Percentiles rank a stretch among this genome's conserved stretches.
Evolutionary conservation across 2,888 invertebrate species (phyloP).

Genomic region (Mechanitis mazaeus): DNA sequence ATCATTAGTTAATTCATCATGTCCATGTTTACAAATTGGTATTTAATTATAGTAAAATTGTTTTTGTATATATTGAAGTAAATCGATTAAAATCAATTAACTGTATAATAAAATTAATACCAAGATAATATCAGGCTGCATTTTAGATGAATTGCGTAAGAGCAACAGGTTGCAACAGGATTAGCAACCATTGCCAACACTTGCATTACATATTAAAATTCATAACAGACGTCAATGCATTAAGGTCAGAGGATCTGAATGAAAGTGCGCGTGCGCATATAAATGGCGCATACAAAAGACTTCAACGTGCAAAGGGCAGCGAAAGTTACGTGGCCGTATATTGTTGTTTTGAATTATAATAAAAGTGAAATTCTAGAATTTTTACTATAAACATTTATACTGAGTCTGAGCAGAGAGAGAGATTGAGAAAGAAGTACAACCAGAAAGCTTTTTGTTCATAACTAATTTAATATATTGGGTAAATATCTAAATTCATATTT

Average conservation of each 20-base stretch:
- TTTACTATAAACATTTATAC: background rate
- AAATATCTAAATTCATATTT: too few species aligned
- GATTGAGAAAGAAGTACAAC: conserved; percentile 3
- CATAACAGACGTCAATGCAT: conserved; percentile 3
- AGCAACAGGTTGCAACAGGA: conserved; percentile 1
- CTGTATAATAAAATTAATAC: background rate
- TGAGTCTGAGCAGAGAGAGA: background rate
- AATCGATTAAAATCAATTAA: background rate
- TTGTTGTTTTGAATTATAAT: conserved; percentile 3
- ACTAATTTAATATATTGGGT: too few species aligned
- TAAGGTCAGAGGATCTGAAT: conserved; percentile 10
- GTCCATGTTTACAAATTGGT: too few species aligned
- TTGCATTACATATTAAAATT: conserved; percentile 10
- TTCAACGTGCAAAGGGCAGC: conserved; percentile 15
- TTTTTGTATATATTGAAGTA: too few species aligned
- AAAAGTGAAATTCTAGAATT: conserved; percentile 3
- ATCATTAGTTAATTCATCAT: too few species aligned
- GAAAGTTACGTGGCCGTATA: conserved; percentile 1
- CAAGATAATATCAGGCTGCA: background rate
- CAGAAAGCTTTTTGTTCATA: too few species aligned
- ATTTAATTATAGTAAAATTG: too few species aligned
- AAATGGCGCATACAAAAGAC: conserved; percentile 11
- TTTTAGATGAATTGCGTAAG: background rate
- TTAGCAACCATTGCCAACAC: conserved; percentile 8
- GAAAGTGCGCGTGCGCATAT: background rate